Conservation (phyloP, 2,888 invertebrate species). For the Macrosiphum euphorbiae region DNA sequence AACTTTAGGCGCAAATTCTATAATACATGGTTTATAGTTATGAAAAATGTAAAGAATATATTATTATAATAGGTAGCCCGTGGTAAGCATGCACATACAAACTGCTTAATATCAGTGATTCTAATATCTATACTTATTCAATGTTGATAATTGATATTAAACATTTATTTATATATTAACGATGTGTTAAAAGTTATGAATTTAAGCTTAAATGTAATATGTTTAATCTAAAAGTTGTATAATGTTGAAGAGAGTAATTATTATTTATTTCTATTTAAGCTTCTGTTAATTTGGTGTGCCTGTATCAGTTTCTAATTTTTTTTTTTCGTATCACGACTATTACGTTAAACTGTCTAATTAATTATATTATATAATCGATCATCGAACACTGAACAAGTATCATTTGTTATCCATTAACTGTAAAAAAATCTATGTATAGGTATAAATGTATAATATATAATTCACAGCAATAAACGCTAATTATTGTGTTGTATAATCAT, state of each 20-base stretch:
- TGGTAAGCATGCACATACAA: not conserved
- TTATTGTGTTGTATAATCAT: not conserved
- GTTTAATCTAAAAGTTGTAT: not conserved
- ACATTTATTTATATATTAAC: not conserved
- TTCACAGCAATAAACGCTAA: constrained; percentile 7
- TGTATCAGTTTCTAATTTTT: not conserved
- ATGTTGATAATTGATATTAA: not conserved
- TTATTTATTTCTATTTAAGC: not conserved
- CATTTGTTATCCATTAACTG: not conserved
- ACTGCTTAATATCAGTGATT: not conserved
- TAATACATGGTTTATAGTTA: not conserved
- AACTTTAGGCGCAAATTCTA: not conserved
- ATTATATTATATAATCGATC: constrained; percentile 13
- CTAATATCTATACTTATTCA: no score
- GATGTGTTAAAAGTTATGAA: not conserved
- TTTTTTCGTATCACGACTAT: not conserved
- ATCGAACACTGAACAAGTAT: not conserved
- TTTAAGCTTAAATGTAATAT: not conserved
- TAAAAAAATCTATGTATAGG: not conserved
- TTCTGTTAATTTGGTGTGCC: not conserved
- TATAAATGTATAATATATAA: not conserved
- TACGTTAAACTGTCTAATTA: not conserved
- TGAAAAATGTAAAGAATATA: not conserved
- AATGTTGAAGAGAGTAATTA: not conserved
- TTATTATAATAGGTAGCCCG: not conserved